phyloP scores from a whole-genome alignment of 2,888 invertebrate species.

The Eupithecia pulchellata region DNA sequence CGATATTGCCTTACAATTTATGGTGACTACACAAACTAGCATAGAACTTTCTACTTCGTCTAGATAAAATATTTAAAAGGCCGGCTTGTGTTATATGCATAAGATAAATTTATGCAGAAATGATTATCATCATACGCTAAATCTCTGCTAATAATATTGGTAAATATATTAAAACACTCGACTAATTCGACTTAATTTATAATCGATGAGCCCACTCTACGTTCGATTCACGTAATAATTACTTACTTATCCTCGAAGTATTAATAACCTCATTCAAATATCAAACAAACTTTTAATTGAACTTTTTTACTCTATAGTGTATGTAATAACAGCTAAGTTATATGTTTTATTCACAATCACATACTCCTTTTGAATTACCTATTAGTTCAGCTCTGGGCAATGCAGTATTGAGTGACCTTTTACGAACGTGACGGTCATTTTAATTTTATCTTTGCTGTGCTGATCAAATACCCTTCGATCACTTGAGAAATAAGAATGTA shows the following conservation, averaged over 20 bases:
- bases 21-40: not conserved
- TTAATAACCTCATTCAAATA: not conserved
- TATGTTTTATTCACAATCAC: not conserved
- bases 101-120: not conserved
- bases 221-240: slow-evolving; percentile 17
- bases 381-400: not conserved
- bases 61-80: not conserved
- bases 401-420: slow-evolving; percentile 4
- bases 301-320: not conserved
- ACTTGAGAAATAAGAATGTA: not conserved
- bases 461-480: not conserved
- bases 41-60: not conserved
- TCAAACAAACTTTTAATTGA: not conserved
- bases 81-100: not conserved
- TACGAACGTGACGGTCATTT: slow-evolving; percentile 6
- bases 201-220: not conserved
- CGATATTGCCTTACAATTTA: not conserved
- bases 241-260: slow-evolving; percentile 18
- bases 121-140: not conserved
- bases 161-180: slow-evolving; percentile 6
- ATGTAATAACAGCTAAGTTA: not conserved
- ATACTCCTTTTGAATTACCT: slow-evolving; percentile 5
- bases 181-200: slow-evolving; percentile 16
- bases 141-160: not conserved
- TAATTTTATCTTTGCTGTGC: not conserved